phyloP scores from a whole-genome alignment of 2,113 vertebrate species.

The Neolamprologus ventralis region DNA sequence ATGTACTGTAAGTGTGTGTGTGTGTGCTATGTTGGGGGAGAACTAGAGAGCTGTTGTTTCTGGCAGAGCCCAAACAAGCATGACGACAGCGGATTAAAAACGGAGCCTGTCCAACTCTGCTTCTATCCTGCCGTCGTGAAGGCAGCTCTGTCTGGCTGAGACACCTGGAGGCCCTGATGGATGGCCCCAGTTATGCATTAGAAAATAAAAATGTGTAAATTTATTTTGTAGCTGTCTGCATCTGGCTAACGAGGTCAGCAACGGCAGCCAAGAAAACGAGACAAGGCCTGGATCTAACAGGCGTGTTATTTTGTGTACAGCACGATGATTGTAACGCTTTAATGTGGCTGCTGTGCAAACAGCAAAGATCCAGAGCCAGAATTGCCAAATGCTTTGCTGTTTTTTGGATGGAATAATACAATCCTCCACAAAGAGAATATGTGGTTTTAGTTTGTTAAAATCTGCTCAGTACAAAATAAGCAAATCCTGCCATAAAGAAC shows the following conservation, averaged over 20 bases:
- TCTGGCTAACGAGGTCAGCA: conserved; percentile 24
- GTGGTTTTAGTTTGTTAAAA: background rate
- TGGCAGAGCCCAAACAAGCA: conserved; percentile 36
- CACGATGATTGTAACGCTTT: background rate
- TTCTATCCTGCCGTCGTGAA: background rate
- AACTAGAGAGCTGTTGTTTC: conserved; percentile 45
- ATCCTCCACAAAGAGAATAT: background rate
- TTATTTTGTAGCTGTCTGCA: conserved; percentile 14
- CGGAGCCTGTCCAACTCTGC: conserved; percentile 19
- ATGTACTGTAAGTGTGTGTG: background rate
- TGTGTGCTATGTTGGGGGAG: background rate
- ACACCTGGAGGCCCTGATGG: conserved; percentile 31
- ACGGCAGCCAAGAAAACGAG: background rate
- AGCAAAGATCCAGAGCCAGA: background rate
- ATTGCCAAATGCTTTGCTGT: background rate
- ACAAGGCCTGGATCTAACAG: background rate
- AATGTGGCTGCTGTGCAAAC: background rate
- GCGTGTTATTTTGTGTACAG: background rate
- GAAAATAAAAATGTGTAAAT: conserved; percentile 43
- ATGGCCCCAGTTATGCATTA: conserved; percentile 9
- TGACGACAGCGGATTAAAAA: conserved; percentile 10
- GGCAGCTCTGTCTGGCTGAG: conserved; percentile 19
- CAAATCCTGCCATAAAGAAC: background rate
- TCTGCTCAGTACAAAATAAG: background rate
- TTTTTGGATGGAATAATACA: background rate